Percentiles rank a stretch among this genome's conserved stretches.
Conservation (phyloP, 2,797 vertebrate genomes). For the Intellagama lesueurii region DNA sequence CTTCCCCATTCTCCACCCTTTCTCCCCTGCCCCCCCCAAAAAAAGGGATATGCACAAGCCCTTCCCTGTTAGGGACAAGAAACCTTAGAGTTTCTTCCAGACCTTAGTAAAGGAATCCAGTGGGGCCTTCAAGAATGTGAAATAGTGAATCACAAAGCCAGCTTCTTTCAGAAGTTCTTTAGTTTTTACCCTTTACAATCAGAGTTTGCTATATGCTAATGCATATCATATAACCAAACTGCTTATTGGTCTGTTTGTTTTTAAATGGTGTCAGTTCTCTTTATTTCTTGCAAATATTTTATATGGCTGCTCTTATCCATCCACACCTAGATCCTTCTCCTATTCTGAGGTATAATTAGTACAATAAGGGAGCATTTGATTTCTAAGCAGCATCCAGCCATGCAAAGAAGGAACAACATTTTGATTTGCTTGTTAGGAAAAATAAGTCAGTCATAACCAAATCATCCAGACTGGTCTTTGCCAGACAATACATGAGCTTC, state of each 20-base stretch:
- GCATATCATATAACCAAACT: background rate
- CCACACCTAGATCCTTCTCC: background rate
- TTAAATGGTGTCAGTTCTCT: background rate
- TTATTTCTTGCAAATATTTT: constrained; percentile 1
- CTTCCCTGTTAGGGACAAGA: background rate
- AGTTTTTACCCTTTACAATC: background rate
- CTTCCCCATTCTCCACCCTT: too few relatives aligned
- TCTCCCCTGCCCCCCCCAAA: background rate
- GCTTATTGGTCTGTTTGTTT: background rate
- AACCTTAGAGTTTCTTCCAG: too few relatives aligned
- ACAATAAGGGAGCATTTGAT: background rate
- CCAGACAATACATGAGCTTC: background rate
- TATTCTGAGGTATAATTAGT: background rate
- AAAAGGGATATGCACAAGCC: background rate
- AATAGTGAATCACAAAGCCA: background rate
- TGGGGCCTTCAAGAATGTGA: background rate
- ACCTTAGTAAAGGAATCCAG: background rate
- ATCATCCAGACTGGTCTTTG: background rate
- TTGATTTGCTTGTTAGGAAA: background rate
- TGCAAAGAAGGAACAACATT: constrained; percentile 9
- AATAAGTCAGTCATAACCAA: background rate
- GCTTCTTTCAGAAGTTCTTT: background rate
- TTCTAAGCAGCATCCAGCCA: background rate
- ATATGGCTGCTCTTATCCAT: background rate
- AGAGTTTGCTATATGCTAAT: background rate